These are phyloP conservation scores for Cataglyphis albicans DNA, from an alignment of 2,888 invertebrate genomes.

Conservation along the genomic window DNA sequence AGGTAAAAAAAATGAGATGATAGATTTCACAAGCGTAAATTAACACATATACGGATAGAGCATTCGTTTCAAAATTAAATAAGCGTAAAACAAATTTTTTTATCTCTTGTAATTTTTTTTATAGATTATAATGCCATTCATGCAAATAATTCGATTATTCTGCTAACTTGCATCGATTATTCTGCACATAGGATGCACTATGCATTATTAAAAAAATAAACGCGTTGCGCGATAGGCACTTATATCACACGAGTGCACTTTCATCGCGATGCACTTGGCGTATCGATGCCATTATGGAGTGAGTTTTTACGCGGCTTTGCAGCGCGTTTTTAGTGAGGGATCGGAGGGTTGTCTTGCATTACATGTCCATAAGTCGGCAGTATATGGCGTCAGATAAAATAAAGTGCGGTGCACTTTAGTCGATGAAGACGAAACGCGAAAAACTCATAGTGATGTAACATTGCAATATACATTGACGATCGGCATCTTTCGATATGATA, in stretches of 20 bases:
- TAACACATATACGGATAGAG: background rate
- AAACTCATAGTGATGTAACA: conserved; percentile 29
- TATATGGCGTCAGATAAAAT: conserved; percentile 60
- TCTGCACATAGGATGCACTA: background rate
- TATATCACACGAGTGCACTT: conserved; percentile 46
- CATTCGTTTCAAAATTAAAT: conserved; percentile 12
- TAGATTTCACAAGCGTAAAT: background rate
- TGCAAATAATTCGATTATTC: conserved; percentile 35
- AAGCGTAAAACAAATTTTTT: conserved; percentile 18
- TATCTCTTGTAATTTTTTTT: conserved; percentile 22
- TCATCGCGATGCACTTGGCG: conserved; percentile 56
- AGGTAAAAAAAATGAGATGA: background rate
- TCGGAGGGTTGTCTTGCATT: conserved; percentile 39
- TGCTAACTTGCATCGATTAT: conserved; percentile 3
- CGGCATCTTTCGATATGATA: conserved; percentile 7
- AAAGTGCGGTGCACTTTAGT: conserved; percentile 58
- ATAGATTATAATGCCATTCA: background rate
- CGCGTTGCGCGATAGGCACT: conserved; percentile 26
- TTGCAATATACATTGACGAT: conserved; percentile 19
- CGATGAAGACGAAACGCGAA: conserved; percentile 59
- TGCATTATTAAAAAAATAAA: conserved; percentile 44
- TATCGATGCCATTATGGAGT: conserved; percentile 59
- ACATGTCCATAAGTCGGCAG: conserved; percentile 63
- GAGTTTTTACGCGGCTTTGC: conserved; percentile 44
- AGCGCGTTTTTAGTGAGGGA: conserved; percentile 46